Evolutionary conservation across 2,113 vertebrate genomes (phyloP), one percentile per base, ranked within the genome.

Genomic region (Megalops atlanticus): DNA sequence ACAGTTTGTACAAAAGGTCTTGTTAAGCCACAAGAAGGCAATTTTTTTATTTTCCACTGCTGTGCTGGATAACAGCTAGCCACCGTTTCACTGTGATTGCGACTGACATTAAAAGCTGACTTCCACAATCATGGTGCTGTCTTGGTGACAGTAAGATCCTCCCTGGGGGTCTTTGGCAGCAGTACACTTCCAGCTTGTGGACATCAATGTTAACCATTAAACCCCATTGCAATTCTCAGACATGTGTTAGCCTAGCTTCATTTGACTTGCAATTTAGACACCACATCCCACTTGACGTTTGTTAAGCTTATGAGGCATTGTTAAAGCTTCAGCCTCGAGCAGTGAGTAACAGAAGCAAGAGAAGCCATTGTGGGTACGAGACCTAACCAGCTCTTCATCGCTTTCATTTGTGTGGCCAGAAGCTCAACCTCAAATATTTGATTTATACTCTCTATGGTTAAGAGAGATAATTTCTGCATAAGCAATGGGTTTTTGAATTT

Each of bases 381-480:
- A 78, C 75, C 5, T 5, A 36, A 27, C 45, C n/a, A 76, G 10
- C 47, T 35, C 75, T 71, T 16, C 14, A 33, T 33, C 39, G 40
- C 15, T n/a, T 45, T 72, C 49, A 2, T 4, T 54, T 52, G 43
- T 78, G 36, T 58, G n/a, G 49, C n/a, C 70, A 27, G 18, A 72
- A 27, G 24, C 33, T 18, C 18, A 72, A 52, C 74, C 77, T 80
- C 47, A 77, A 18, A 15, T 52, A 77, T 77, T 47, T 73, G 68
- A 74, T 80, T 79, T 38, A 35, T 70, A 39, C 21, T 71, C 36
- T 74, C 70, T 54, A 78, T 21, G 75, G 76, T 49, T 78, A 40
- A 73, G 2, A 31, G 41, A 14, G 43, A 27, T 36, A 70, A 24
- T 73, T 39, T 64, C 38, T 3, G 24, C 33, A 27, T 35, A 64